These are phyloP conservation scores for Teinopalpus imperialis DNA, from an alignment of 2,888 invertebrate genomes.

Conservation along the genomic window DNA sequence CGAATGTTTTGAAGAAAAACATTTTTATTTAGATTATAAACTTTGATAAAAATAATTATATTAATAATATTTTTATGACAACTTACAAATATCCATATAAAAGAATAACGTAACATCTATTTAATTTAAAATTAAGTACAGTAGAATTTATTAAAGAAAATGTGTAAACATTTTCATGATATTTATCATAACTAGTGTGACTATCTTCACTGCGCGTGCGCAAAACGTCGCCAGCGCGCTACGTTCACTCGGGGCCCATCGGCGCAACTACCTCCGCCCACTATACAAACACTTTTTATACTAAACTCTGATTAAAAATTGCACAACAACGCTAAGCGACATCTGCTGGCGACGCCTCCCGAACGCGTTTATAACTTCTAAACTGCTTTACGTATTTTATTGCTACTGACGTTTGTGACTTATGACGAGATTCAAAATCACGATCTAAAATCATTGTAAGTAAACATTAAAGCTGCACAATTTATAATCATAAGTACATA, in stretches of 20 bases:
- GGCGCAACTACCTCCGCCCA: slow-evolving; percentile 29
- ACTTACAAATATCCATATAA: slow-evolving; percentile 81
- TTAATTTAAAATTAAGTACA: slow-evolving; percentile 75
- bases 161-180: slow-evolving; percentile 77
- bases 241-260: slow-evolving; percentile 4
- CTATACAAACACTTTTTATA: slow-evolving; percentile 38
- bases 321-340: slow-evolving; percentile 51
- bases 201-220: slow-evolving; percentile 49
- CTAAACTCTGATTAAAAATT: slow-evolving; percentile 56
- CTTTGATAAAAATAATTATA: slow-evolving; percentile 83
- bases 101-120: slow-evolving; percentile 82
- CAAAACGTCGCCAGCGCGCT: slow-evolving; percentile 28
- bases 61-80: slow-evolving; percentile 82
- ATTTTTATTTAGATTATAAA: slow-evolving; percentile 83
- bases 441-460: slow-evolving; percentile 81
- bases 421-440: slow-evolving; percentile 82
- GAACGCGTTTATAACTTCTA: slow-evolving; percentile 55
- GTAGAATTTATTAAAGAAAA: slow-evolving; percentile 74
- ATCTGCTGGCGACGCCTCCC: slow-evolving; percentile 43
- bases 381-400: slow-evolving; percentile 69
- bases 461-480: slow-evolving; percentile 81
- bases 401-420: slow-evolving; percentile 81
- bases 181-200: slow-evolving; percentile 76
- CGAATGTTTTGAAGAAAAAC: slow-evolving; percentile 79
- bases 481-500: slow-evolving; percentile 77